Evolutionary conservation across 2,888 invertebrate species (phyloP).

Genomic region (Trachelus tabidus): DNA sequence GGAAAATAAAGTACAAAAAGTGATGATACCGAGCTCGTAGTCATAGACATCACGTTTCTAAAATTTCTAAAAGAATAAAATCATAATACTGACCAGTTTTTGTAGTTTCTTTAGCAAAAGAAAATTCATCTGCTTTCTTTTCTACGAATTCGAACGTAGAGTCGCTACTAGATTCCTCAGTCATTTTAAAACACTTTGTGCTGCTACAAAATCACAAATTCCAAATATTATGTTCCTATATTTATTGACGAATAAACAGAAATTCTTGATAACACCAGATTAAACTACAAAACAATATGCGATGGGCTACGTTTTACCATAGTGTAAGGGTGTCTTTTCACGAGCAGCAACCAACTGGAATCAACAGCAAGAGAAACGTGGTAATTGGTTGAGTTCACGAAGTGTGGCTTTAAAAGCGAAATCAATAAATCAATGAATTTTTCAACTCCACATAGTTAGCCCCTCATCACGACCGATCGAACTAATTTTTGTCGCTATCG

Average conservation of each 20-base stretch:
- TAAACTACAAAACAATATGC: neutral
- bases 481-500: too few relatives aligned
- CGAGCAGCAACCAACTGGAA: too few relatives aligned
- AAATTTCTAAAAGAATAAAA: neutral
- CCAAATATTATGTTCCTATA: neutral
- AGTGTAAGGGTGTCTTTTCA: too few relatives aligned
- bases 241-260: neutral
- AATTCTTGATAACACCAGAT: neutral
- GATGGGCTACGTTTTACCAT: neutral
- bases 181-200: constrained; percentile 40
- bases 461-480: too few relatives aligned
- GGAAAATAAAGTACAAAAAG: neutral
- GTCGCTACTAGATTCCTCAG: constrained; percentile 62
- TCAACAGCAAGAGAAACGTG: too few relatives aligned
- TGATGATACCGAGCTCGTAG: neutral
- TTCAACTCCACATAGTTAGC: too few relatives aligned
- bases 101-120: constrained; percentile 42
- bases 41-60: constrained; percentile 4
- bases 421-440: too few relatives aligned
- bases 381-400: too few relatives aligned
- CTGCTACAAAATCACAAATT: neutral
- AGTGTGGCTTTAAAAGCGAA: too few relatives aligned
- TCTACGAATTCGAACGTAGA: constrained; percentile 62
- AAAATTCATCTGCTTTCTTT: constrained; percentile 53
- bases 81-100: constrained; percentile 51